Evolutionary conservation across 2,113 vertebrate genomes (phyloP), one percentile per base, ranked within the genome.

Genomic region (Brachypodius melanocephalos): DNA sequence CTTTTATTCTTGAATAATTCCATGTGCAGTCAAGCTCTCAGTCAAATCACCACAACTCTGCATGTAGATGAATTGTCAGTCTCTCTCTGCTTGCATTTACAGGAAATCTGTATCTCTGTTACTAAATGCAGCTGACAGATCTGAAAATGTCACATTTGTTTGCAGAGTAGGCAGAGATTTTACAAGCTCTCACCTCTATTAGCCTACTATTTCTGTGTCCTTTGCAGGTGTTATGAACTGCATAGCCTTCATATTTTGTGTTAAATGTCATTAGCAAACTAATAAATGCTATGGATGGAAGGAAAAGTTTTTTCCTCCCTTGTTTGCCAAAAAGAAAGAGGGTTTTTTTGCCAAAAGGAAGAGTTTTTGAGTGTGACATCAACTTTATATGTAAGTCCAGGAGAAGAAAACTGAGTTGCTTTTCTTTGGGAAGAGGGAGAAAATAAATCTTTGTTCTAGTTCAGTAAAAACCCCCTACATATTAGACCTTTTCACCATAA

Each of bases 1-100:
- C 43, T 92, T 96, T 83, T 86, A 90, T 88, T 94, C 82, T 80
- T 93, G 72, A 94, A 74, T 94, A 84, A 92, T 90, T 86, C 83
- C 46, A 28, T 24, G 40, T 58, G 38, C 55, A 88, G 79, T 77
- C 75, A 86, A 89, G 59, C 63, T 80, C 87, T 93, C 84, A 93
- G 91, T 86, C 72, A 96, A 95, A 95, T 85, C 85, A 90, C n/a
- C 62, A 79, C 72, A 88, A 32, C 55, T 88, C 34, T 74, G 21
- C 77, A 62, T 38, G 67, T 45, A 55, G 75, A 94, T 88, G 81
- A 88, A 89, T 71, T 4, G 2, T 77, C 51, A 52, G 79, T 83
- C 72, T 91, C 49, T 36, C 51, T 55, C 51, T 71, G 71, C 72
- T 74, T 88, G 40, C 51, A 63, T 74, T 93, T 85, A 74, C 55